These are phyloP conservation scores for Dallia pectoralis DNA, from an alignment of 2,797 vertebrate species.

Conservation along the genomic window DNA sequence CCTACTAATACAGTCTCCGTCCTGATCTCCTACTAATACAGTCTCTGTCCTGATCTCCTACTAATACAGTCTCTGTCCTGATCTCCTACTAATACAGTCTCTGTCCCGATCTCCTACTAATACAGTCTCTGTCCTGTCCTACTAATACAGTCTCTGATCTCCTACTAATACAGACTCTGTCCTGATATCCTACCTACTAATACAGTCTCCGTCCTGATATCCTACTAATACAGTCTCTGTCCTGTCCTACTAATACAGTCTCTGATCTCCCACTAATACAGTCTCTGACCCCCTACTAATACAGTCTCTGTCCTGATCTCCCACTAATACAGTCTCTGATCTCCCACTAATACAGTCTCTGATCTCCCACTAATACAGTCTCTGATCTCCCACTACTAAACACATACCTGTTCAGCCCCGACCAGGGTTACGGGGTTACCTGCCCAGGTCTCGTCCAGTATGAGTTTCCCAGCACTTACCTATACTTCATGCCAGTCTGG, in stretches of 20 bases:
- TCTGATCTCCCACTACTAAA: too few relatives aligned
- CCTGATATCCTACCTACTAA: neutral
- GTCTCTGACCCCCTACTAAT: neutral
- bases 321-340: too few relatives aligned
- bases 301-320: neutral
- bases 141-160: neutral
- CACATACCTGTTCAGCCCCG: neutral
- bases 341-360: neutral
- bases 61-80: neutral
- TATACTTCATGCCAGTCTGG: conserved; percentile 96
- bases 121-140: neutral
- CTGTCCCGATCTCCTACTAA: neutral
- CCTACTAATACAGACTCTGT: neutral
- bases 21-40: neutral
- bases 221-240: neutral
- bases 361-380: too few relatives aligned
- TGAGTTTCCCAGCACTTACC: conserved; percentile 78
- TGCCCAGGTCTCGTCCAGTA: too few relatives aligned
- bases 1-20: neutral
- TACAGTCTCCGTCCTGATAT: too few relatives aligned
- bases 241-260: neutral
- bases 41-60: neutral
- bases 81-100: neutral
- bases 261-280: neutral
- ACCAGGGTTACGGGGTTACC: too few relatives aligned